phyloP scores from a whole-genome alignment of 2,113 vertebrate genomes.

The Pseudorasbora parva region DNA sequence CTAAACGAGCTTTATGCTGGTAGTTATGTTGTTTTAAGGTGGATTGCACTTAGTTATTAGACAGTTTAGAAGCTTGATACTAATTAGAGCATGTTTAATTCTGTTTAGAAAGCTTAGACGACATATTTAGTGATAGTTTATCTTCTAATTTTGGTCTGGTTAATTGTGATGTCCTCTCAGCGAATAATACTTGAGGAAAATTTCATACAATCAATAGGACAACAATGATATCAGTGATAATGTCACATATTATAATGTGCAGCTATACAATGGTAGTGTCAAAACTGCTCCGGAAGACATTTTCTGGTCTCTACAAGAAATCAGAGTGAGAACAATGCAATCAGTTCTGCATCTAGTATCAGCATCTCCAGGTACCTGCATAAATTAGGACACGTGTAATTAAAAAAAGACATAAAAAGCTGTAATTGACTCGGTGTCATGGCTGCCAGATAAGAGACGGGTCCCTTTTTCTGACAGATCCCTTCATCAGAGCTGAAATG shows the following conservation, averaged over 20 bases:
- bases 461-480: slow-evolving; percentile 46
- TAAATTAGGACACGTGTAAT: slow-evolving; percentile 45
- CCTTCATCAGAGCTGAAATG: slow-evolving; percentile 34
- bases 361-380: slow-evolving; percentile 16
- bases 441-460: slow-evolving; percentile 37
- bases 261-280: slow-evolving; percentile 39
- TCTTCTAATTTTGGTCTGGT: slow-evolving; percentile 55
- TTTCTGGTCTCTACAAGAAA: slow-evolving; percentile 52
- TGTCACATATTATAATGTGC: slow-evolving; percentile 48
- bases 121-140: slow-evolving; percentile 76
- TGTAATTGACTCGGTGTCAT: slow-evolving; percentile 42
- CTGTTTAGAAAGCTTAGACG: slow-evolving; percentile 78
- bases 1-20: slow-evolving; percentile 76
- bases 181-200: slow-evolving; percentile 59
- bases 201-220: slow-evolving; percentile 61
- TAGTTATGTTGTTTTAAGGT: slow-evolving; percentile 73
- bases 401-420: slow-evolving; percentile 19
- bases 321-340: slow-evolving; percentile 28
- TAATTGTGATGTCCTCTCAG: slow-evolving; percentile 59
- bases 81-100: slow-evolving; percentile 80
- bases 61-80: slow-evolving; percentile 65
- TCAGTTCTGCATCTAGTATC: slow-evolving; percentile 22
- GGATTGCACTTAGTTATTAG: slow-evolving; percentile 73
- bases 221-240: slow-evolving; percentile 43
- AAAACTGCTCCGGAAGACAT: slow-evolving; percentile 60